These are phyloP conservation scores for Protonibea diacanthus DNA, from an alignment of 2,797 vertebrate species.

Conservation along the genomic window DNA sequence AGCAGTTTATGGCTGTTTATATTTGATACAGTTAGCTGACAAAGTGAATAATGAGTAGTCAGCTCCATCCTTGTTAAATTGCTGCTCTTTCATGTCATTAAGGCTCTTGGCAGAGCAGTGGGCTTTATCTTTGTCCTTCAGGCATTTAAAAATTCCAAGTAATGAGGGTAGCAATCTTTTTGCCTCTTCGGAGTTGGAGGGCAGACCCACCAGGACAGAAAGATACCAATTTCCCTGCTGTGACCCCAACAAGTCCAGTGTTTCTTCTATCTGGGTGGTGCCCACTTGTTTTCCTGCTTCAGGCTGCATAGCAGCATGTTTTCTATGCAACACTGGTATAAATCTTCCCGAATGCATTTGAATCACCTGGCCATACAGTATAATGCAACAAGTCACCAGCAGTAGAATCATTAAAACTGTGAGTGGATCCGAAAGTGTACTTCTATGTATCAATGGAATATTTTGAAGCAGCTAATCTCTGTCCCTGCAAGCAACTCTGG, in stretches of 20 bases:
- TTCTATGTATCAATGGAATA: background rate
- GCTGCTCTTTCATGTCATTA: background rate
- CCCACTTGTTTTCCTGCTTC: background rate
- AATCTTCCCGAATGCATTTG: background rate
- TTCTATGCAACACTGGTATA: background rate
- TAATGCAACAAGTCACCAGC: background rate
- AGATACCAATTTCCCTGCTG: background rate
- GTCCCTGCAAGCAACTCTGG: background rate
- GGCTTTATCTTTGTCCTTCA: constrained; percentile 1
- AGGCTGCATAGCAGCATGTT: background rate
- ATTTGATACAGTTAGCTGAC: background rate
- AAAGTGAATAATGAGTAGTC: constrained; percentile 15
- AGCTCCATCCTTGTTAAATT: background rate
- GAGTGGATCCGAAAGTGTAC: background rate
- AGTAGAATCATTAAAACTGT: background rate
- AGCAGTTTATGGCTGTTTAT: background rate
- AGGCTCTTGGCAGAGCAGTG: background rate
- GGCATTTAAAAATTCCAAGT: background rate
- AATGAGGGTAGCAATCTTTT: background rate
- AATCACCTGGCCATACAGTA: background rate
- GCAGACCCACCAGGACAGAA: background rate
- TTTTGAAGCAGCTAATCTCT: constrained; percentile 5
- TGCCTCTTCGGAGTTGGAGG: background rate
- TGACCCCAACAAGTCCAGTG: background rate
- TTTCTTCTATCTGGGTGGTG: background rate